Base-by-base conservation (phyloP, 2,797 vertebrate genomes). In the Eptatretus atami region DNA sequence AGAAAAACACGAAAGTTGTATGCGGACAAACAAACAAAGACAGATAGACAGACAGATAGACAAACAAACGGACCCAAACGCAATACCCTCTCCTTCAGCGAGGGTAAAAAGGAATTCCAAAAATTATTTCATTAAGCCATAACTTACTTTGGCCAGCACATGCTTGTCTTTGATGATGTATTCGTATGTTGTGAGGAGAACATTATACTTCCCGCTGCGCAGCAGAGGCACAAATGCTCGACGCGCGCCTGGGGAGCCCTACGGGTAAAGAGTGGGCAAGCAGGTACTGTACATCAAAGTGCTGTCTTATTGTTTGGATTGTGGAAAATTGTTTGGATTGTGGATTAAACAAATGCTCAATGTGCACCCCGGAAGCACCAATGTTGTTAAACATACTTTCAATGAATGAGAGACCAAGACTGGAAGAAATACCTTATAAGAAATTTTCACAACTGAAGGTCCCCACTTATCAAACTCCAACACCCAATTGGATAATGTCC, bases 81-180 rank as follows among this genome's bases (percentile, higher is more conserved):
- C 19, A 19, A 19, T 19, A 19, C 19, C 19, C 19, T 19, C 19
- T 19, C 19, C 19, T 19, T 19, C 19, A 19, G 19, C 19, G 19
- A 19, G 19, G 19, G 19, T 19, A 19, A 44, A 44, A 44, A 44
- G 31, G 31, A 44, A 44, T 44, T 44, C 31, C 31, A 44, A 44
- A 44, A 44, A 4, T 44, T 44, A 8, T 44, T 44, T 44, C 31
- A 44, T 13, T 63, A 1, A 67, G 54, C 65, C 65, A 15, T 67
- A 66, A 53, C 65, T 73, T 76, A 96, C 90, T 83, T 96, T 96
- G 70, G 87, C 90, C 68, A 96, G 84, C 68, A 96, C 87, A 65
- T 95, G 85, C 71, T 95, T 96, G 77, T 96, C 88, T 74, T 96
- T 96, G 73, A 95, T 95, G 73, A 94, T 92, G 73, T 96, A 95